Conservation (phyloP, 2,888 invertebrate species). For the Xanthorhoe designata region DNA sequence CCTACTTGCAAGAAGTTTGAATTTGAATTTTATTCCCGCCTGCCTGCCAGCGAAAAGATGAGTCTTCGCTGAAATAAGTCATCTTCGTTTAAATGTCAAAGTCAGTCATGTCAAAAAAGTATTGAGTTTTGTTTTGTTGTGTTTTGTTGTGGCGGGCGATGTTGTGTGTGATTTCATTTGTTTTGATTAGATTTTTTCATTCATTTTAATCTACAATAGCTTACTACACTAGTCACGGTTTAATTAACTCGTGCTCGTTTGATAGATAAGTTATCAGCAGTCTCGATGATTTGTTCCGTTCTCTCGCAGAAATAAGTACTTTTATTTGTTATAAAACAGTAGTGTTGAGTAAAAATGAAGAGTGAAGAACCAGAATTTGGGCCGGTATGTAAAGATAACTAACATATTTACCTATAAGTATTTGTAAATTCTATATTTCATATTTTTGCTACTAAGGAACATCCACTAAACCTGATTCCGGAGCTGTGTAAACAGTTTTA, state of each 20-base stretch:
- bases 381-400: constrained; percentile 50
- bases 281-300: background rate
- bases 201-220: background rate
- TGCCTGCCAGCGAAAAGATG: no score
- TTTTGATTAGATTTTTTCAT: no score
- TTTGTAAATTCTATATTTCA: background rate
- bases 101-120: no score
- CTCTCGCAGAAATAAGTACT: background rate
- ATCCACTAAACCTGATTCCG: constrained; percentile 94
- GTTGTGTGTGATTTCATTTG: no score
- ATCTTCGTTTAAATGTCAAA: no score
- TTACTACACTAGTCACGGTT: background rate
- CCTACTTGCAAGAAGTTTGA: background rate
- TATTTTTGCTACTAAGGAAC: constrained; percentile 80
- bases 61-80: no score
- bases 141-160: no score
- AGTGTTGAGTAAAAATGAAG: constrained; percentile 5
- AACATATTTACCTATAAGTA: background rate
- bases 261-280: background rate
- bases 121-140: no score
- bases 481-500: constrained; percentile 96
- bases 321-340: background rate
- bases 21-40: no score
- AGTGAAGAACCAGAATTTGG: constrained; percentile 38
- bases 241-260: background rate